Conservation (phyloP, 1,140 invertebrate genomes). For the Nymphalis io region DNA sequence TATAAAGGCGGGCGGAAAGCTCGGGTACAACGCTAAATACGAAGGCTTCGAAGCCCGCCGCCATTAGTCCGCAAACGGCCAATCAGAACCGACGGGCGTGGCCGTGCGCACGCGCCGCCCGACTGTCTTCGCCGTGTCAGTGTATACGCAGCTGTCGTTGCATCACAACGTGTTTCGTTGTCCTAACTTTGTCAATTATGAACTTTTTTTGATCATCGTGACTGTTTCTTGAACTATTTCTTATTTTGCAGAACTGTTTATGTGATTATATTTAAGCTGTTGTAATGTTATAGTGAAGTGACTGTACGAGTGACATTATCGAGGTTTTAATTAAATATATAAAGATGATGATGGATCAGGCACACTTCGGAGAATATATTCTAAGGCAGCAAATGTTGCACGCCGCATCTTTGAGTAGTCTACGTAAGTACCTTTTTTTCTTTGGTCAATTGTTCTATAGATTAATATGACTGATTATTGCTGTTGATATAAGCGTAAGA, state of each 20-base stretch:
- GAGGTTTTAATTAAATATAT: constrained; percentile 37
- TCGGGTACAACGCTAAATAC: constrained; percentile 37
- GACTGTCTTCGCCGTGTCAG: constrained; percentile 53
- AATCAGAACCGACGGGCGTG: constrained; percentile 61
- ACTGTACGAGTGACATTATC: constrained; percentile 38
- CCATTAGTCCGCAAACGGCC: constrained; percentile 61
- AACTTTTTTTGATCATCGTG: constrained; percentile 50
- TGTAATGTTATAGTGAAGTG: constrained; percentile 62
- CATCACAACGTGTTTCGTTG: constrained; percentile 51
- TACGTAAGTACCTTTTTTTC: constrained; percentile 58
- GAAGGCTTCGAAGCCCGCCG: constrained; percentile 57
- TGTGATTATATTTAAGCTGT: constrained; percentile 26
- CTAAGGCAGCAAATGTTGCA: constrained; percentile 77
- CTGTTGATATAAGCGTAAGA: not conserved
- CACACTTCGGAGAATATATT: constrained; percentile 74
- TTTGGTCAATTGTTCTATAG: not conserved
- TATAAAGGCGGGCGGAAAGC: constrained; percentile 64
- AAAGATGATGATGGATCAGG: constrained; percentile 77
- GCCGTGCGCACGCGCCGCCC: constrained; percentile 72
- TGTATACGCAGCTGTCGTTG: constrained; percentile 67
- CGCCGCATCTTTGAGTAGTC: constrained; percentile 67
- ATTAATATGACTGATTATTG: no score
- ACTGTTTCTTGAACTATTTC: constrained; percentile 35
- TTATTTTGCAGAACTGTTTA: constrained; percentile 31
- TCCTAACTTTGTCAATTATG: constrained; percentile 57